Evolutionary conservation across 2,113 vertebrate genomes (phyloP), one percentile per base, ranked within the genome.

Genomic region (Aegotheles bennettii): DNA sequence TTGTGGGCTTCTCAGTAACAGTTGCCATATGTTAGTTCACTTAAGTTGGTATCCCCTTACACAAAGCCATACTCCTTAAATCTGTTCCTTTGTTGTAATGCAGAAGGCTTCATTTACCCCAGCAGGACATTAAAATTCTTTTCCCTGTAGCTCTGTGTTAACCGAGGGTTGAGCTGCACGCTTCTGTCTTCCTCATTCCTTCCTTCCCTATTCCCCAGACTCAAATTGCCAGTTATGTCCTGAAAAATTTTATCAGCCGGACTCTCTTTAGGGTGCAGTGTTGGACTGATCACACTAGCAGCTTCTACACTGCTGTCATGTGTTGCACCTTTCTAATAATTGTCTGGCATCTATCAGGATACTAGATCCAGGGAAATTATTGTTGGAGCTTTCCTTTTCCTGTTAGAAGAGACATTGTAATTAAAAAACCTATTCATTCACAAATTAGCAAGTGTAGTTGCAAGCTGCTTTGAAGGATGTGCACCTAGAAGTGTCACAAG

Each of bases 1-100:
- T 59, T 89, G 56, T 78, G 75, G 50, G 29, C 64, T 94, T 83
- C 56, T 86, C 60, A 15, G 33, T 94, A 95, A 90, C 75, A 16
- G 45, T 75, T 93, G 75, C 94, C 87, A 51, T 89, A 36, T 90
- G 76, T 91, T 90, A 80, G 61, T 80, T 88, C 77, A 23, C 61
- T 93, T 94, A 56, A 40, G 47, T 75, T 94, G 71, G 57, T 93
- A 42, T 95, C 63, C 48, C n/a, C 33, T 95, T 95, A 90, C 61
- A 63, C 67, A 93, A 88, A 84, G 67, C 63, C n/a, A 11, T 59
- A 33, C 29, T 93, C 61, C 63, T 91, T 84, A 85, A 90, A 90
- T 95, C 57, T 80, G 14, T 90, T 89, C 76, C 73, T 93, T 94
- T 92, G 50, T 90, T 94, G 42, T 68, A 64, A 35, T 77, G 64